Evolutionary conservation across 2,888 invertebrate species (phyloP).

Genomic region (Piscicola geometra): DNA sequence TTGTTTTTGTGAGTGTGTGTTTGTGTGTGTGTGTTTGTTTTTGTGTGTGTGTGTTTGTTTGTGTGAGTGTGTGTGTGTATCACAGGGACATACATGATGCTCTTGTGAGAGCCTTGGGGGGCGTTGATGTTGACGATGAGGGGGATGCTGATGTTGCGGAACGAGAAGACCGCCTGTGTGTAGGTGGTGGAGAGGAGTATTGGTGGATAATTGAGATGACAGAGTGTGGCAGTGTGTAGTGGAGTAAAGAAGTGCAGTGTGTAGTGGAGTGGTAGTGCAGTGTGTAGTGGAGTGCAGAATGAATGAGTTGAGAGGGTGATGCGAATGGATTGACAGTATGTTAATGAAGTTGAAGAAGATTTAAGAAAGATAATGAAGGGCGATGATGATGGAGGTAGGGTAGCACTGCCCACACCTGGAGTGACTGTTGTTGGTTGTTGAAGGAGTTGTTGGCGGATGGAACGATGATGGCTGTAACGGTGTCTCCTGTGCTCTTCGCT

Average conservation of each 20-base stretch:
- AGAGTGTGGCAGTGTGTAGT: too few relatives aligned
- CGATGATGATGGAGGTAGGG: too few relatives aligned
- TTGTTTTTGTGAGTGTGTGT: too few relatives aligned
- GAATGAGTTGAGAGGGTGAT: conserved; percentile 66
- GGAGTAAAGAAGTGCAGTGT: not conserved
- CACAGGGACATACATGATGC: conserved; percentile 72
- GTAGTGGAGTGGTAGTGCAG: conserved; percentile 45
- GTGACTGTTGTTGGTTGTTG: not conserved
- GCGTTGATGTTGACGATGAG: conserved; percentile 70
- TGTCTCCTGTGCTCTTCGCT: not conserved
- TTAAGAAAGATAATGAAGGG: not conserved
- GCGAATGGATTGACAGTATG: not conserved
- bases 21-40: too few relatives aligned
- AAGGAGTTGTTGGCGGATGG: not conserved
- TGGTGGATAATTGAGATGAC: too few relatives aligned
- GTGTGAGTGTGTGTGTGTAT: too few relatives aligned
- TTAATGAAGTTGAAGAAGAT: not conserved
- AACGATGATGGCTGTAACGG: not conserved
- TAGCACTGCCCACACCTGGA: too few relatives aligned
- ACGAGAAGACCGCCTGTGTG: conserved; percentile 84
- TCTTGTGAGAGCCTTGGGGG: conserved; percentile 77
- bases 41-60: too few relatives aligned
- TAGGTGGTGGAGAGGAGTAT: conserved; percentile 61
- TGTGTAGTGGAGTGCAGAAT: conserved; percentile 79
- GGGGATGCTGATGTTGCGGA: conserved; percentile 86